Evolutionary conservation across 1,140 invertebrate species (phyloP).

Genomic region (Reticulitermes speratus): DNA sequence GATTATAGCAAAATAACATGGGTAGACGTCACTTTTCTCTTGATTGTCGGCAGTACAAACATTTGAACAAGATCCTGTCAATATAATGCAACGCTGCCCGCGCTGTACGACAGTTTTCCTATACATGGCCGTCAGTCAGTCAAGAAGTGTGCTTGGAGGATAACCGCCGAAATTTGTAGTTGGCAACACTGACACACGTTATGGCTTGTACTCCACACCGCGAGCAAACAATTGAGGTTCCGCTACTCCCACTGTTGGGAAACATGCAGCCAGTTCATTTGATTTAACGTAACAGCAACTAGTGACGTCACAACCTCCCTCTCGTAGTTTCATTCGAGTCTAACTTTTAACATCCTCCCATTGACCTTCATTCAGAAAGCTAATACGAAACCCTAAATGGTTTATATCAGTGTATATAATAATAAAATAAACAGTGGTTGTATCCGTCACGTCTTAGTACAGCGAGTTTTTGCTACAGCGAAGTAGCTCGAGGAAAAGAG

Average conservation of each 20-base stretch:
- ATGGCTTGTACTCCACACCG: background rate
- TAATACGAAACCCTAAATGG: no score
- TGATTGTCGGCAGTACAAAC: background rate
- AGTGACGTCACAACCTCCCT: background rate
- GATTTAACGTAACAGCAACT: background rate
- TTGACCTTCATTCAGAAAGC: no score
- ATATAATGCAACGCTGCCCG: background rate
- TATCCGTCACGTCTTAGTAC: no score
- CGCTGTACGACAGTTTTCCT: background rate
- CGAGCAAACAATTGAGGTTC: background rate
- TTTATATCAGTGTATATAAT: no score
- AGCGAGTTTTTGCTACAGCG: no score
- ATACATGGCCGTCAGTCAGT: background rate
- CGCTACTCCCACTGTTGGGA: background rate
- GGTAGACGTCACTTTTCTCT: no score
- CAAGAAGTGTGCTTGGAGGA: background rate
- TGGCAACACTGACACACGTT: slow-evolving; percentile 8
- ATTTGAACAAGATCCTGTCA: background rate
- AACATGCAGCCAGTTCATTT: background rate
- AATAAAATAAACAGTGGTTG: no score
- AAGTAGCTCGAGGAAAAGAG: no score
- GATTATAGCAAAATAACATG: no score
- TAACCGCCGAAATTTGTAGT: background rate
- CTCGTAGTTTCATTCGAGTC: no score
- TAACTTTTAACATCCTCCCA: no score